A percentile compares a stretch with the other conserved stretches of the same genome.
These are phyloP conservation scores for Agrotis puta DNA, from an alignment of 2,888 invertebrate genomes.

Conservation along the genomic window DNA sequence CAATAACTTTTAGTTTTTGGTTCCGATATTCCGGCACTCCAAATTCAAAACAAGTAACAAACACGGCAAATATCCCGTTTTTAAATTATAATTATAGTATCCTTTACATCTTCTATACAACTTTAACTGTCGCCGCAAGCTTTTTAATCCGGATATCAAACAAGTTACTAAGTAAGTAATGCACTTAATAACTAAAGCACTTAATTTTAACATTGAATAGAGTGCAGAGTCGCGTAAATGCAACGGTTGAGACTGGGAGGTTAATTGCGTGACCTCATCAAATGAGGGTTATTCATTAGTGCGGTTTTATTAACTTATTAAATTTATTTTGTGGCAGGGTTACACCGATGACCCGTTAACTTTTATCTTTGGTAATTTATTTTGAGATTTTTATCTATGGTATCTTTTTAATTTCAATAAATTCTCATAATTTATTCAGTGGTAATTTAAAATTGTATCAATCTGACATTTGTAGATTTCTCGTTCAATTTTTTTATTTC, in stretches of 20 bases:
- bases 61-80: no score
- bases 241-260: slow-evolving; percentile 53
- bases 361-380: not conserved
- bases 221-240: slow-evolving; percentile 26
- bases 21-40: no score
- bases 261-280: slow-evolving; percentile 72
- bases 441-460: not conserved
- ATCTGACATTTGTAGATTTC: not conserved
- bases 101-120: slow-evolving; percentile 2
- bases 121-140: not conserved
- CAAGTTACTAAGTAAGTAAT: slow-evolving; percentile 21
- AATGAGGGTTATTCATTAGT: slow-evolving; percentile 42
- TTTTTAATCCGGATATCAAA: slow-evolving; percentile 19
- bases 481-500: not conserved
- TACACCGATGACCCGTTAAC: slow-evolving; percentile 57
- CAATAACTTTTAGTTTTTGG: no score
- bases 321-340: slow-evolving; percentile 19
- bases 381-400: not conserved
- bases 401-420: slow-evolving; percentile 27
- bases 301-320: slow-evolving; percentile 33
- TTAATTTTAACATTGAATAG: slow-evolving; percentile 22
- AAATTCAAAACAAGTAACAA: no score
- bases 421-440: slow-evolving; percentile 2
- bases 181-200: slow-evolving; percentile 24
- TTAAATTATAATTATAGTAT: no score